phyloP scores from a whole-genome alignment of 2,113 vertebrate species.

The Hirundichthys speculiger region DNA sequence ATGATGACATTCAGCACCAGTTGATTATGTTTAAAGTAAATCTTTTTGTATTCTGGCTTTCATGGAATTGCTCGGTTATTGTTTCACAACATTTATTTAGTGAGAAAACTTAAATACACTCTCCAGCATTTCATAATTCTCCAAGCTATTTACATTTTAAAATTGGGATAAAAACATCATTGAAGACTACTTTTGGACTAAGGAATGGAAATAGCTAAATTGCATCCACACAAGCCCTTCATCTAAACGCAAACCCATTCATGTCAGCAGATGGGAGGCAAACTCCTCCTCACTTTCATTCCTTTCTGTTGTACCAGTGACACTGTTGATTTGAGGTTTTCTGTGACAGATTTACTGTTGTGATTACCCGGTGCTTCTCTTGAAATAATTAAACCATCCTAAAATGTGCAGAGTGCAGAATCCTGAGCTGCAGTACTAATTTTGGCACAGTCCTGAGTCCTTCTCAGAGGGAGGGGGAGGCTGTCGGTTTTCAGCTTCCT shows the following conservation, averaged over 20 bases:
- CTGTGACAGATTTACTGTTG: neutral
- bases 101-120: too few species aligned
- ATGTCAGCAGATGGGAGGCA: neutral
- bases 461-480: neutral
- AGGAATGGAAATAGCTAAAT: neutral
- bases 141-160: too few species aligned
- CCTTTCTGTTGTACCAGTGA: too few species aligned
- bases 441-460: slow-evolving; percentile 25
- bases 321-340: neutral
- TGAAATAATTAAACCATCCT: slow-evolving; percentile 9
- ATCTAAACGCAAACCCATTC: neutral
- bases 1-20: too few species aligned
- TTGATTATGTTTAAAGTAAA: too few species aligned
- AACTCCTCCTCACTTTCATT: too few species aligned
- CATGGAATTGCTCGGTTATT: too few species aligned
- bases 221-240: neutral
- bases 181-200: neutral
- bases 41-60: too few species aligned
- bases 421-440: slow-evolving; percentile 28
- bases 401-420: slow-evolving; percentile 20
- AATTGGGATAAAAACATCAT: slow-evolving; percentile 26
- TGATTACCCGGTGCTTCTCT: neutral
- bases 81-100: too few species aligned
- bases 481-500: slow-evolving; percentile 42
- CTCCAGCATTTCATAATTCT: too few species aligned